A percentile compares a stretch with the other conserved stretches of the same genome.
phyloP scores from a whole-genome alignment of 2,797 vertebrate genomes.

The Sciaenops ocellatus region DNA sequence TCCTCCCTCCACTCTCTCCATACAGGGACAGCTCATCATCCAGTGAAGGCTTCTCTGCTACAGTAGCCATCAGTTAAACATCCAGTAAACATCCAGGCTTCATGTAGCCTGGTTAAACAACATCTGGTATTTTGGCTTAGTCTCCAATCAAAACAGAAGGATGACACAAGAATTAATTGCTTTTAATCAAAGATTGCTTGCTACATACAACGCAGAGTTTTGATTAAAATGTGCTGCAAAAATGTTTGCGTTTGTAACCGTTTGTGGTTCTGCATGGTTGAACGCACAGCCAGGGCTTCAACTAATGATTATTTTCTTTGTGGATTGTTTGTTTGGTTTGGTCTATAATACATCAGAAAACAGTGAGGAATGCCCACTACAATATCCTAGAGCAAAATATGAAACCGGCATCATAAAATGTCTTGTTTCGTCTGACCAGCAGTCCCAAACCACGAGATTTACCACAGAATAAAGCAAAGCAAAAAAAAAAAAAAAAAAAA shows the following conservation, averaged over 20 bases:
- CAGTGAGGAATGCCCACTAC: not conserved
- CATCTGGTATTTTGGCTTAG: conserved; percentile 44
- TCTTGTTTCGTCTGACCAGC: not conserved
- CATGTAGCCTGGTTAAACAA: conserved; percentile 44
- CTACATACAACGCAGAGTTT: conserved; percentile 9
- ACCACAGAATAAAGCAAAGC: no score
- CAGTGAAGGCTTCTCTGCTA: conserved; percentile 10
- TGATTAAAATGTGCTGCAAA: not conserved
- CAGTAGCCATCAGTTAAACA: conserved; percentile 37
- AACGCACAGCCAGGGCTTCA: not conserved
- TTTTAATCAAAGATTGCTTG: conserved; percentile 28
- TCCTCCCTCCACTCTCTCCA: conserved; percentile 21
- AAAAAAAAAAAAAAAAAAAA: no score
- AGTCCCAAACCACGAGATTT: not conserved
- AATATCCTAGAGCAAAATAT: not conserved
- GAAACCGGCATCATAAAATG: not conserved
- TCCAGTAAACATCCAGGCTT: conserved; percentile 33
- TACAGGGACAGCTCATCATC: conserved; percentile 49
- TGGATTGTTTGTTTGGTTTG: not conserved
- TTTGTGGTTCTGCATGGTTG: not conserved
- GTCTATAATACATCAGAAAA: not conserved
- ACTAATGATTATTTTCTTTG: not conserved
- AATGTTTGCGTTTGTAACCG: not conserved
- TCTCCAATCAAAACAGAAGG: conserved; percentile 15
- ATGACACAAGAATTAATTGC: conserved; percentile 15